Base-by-base conservation (phyloP, 2,113 vertebrate genomes). In the Brienomyrus longianalis region DNA sequence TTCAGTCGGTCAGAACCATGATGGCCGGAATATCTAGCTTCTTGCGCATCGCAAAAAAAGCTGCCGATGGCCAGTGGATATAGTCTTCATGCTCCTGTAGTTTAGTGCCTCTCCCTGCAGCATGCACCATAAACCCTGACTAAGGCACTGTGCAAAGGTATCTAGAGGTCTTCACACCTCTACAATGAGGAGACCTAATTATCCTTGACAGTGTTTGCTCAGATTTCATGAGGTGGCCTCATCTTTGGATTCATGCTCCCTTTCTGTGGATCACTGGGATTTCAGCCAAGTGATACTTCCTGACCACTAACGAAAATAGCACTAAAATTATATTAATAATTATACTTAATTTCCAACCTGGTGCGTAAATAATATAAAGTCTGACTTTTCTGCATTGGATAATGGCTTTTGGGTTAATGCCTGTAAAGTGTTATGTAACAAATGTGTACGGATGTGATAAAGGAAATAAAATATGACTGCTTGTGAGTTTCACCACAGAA, bases 121-220 rank as follows among this genome's bases (percentile, higher is more conserved):
- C 89, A 43, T 17, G 50, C 52, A 70, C 27, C 31, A 84, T 51
- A 39, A 54, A 88, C 47, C 56, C 23, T 43, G 90, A 87, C 27
- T 93, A 83, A 88, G 90, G 66, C 66, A 88, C 35, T 70, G 91
- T 93, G 94, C 62, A 31, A 31, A 70, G 62, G 62, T 70, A 70
- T 31, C 62, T 31, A 94, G 93, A 93, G 92, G 94, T 90, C 91
- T 91, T 94, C 92, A 90, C 92, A 93, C 93, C 92, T 92, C 91
- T 91, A 91, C 70, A 92, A 91, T 94, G 91, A 90, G 84, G 90
- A 92, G 95, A 95, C 91, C 91, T 93, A 93, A 96, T 95, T 93
- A 93, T 91, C 94, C 94, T 91, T 93, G 95, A 96, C 95, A 95
- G 94, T 92, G 94, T 95, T 96, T 95, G 94, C 94, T 95, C 94